phyloP scores from a whole-genome alignment of 2,113 vertebrate species.

The Dolichotis patagonum region DNA sequence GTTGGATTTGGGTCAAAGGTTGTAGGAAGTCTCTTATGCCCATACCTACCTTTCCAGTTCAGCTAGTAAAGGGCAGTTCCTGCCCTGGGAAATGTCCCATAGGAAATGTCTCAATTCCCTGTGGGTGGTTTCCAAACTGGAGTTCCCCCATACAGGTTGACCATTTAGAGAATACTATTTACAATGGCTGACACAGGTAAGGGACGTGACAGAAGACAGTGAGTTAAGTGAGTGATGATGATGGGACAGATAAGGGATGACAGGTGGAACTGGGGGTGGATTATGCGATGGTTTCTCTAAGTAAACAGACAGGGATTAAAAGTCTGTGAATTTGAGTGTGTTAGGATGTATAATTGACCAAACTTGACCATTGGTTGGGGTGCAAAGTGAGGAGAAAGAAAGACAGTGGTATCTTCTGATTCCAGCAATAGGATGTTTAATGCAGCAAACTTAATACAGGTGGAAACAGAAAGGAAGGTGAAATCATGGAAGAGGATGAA shows the following conservation, averaged over 20 bases:
- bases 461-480: background rate
- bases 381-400: accelerated
- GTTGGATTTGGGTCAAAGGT: background rate
- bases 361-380: accelerated
- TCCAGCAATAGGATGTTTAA: accelerated
- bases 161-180: background rate
- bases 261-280: background rate
- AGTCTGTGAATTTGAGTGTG: accelerated
- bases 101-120: accelerated
- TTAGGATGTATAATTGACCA: accelerated
- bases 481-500: accelerated
- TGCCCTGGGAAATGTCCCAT: accelerated
- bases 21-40: accelerated
- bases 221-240: accelerated
- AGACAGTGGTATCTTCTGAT: background rate
- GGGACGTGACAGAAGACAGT: no score
- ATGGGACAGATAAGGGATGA: no score
- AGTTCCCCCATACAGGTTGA: background rate
- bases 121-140: accelerated
- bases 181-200: background rate
- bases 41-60: background rate
- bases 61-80: background rate
- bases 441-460: accelerated
- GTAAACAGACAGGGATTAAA: background rate
- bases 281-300: accelerated